Conservation (phyloP, 2,797 vertebrate genomes). For the Phalanger gymnotis region DNA sequence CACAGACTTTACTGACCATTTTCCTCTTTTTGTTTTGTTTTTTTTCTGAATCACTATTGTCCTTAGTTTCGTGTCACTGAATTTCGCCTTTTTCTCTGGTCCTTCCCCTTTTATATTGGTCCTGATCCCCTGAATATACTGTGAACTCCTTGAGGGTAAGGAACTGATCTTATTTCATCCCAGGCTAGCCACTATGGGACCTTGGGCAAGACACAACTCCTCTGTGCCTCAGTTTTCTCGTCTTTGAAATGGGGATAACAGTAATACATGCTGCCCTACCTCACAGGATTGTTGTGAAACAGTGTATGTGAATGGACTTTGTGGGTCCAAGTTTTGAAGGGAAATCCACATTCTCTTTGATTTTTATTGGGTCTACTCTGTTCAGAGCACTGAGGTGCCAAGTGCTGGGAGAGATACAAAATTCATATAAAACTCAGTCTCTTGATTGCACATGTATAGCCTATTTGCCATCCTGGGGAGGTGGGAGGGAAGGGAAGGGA, state of each 20-base stretch:
- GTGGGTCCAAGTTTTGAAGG: background rate
- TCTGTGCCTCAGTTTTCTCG: background rate
- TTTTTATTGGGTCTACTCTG: background rate
- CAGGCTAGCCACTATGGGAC: background rate
- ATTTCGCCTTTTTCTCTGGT: background rate
- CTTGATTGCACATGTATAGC: background rate
- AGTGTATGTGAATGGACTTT: background rate
- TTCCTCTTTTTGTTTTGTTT: background rate
- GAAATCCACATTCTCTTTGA: background rate
- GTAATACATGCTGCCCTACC: background rate
- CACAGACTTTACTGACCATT: background rate
- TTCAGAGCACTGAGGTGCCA: background rate
- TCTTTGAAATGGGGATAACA: background rate
- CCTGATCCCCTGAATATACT: background rate
- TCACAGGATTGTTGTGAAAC: background rate
- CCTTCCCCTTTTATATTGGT: background rate
- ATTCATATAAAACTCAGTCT: background rate
- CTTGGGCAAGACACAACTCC: background rate
- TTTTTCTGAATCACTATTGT: background rate
- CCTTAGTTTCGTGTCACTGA: background rate
- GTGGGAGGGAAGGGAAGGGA: too few relatives aligned
- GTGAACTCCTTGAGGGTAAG: background rate
- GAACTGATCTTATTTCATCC: background rate
- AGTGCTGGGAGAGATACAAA: background rate
- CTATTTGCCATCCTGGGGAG: too few relatives aligned